Evolutionary conservation across 2,113 vertebrate species (phyloP).

Genomic region (Circaetus gallicus): DNA sequence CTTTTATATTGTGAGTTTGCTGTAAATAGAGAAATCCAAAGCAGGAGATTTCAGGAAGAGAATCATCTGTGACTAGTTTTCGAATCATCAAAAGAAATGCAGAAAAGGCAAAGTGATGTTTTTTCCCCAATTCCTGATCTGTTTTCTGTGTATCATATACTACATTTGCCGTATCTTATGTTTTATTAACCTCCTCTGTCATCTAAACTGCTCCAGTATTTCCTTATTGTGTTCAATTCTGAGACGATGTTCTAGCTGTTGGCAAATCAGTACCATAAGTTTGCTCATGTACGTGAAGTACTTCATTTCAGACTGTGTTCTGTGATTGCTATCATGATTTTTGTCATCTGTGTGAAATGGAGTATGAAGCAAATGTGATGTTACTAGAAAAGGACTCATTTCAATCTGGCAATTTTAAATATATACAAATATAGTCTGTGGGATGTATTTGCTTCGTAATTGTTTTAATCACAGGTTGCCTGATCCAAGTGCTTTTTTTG

Average conservation of each 20-base stretch:
- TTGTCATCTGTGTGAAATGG: not conserved
- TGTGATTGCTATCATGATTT: not conserved
- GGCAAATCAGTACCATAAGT: not conserved
- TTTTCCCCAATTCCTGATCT: not conserved
- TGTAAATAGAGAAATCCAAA: not conserved
- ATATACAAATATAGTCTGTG: not conserved
- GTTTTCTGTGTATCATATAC: not conserved
- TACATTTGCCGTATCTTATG: not conserved
- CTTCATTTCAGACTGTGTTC: not conserved
- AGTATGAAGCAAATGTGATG: not conserved
- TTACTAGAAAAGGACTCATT: conserved; percentile 17
- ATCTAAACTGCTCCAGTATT: not conserved
- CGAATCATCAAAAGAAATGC: not conserved
- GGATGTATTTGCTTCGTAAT: not conserved
- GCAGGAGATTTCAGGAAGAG: not conserved
- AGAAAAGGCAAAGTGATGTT: not conserved
- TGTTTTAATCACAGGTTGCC: conserved; percentile 1
- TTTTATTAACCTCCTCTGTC: not conserved
- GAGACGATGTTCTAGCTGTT: not conserved
- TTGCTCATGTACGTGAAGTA: not conserved
- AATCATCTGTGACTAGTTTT: rapidly evolving
- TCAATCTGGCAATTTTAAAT: conserved; percentile 6
- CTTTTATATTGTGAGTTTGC: not conserved
- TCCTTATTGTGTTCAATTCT: not conserved
- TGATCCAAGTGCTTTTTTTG: not conserved